A percentile compares a stretch with the other conserved stretches of the same genome.
Evolutionary conservation across 2,113 vertebrate species (phyloP).

Genomic region (Hippocampus mohnikei): DNA sequence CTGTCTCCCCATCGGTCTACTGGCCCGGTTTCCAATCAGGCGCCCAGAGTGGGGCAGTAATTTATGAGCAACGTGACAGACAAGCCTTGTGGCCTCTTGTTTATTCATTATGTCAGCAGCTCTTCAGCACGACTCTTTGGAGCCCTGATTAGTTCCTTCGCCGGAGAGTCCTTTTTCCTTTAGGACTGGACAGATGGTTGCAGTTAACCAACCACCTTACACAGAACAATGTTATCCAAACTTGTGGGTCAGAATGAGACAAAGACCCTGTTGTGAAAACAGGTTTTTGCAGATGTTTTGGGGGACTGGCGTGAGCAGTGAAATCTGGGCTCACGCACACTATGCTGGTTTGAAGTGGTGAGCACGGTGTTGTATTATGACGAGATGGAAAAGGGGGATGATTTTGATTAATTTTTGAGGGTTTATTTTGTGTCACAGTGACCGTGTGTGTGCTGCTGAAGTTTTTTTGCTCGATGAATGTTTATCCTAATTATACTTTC

Average conservation of each 20-base stretch:
- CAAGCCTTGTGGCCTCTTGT: constrained; percentile 45
- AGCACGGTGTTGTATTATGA: too few relatives aligned
- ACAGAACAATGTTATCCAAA: constrained; percentile 25
- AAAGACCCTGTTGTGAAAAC: background rate
- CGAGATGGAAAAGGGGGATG: too few relatives aligned
- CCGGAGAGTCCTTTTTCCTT: constrained; percentile 20
- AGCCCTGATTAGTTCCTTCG: constrained; percentile 46
- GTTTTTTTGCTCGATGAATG: too few relatives aligned
- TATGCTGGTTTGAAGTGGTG: too few relatives aligned
- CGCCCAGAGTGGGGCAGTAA: constrained; percentile 53
- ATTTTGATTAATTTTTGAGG: too few relatives aligned
- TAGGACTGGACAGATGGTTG: constrained; percentile 37
- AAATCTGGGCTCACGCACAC: too few relatives aligned
- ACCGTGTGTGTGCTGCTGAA: too few relatives aligned
- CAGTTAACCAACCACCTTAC: constrained; percentile 37
- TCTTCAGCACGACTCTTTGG: constrained; percentile 41
- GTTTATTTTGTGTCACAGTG: too few relatives aligned
- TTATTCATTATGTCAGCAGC: constrained; percentile 53
- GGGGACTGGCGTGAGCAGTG: too few relatives aligned
- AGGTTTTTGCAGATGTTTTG: background rate
- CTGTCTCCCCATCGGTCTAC: constrained; percentile 46
- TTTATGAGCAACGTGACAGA: constrained; percentile 53
- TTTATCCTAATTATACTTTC: too few relatives aligned
- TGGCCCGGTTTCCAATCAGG: constrained; percentile 50
- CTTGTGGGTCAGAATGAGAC: constrained; percentile 8